phyloP scores from a whole-genome alignment of 2,797 vertebrate species.

The Premnoplex brunnescens region DNA sequence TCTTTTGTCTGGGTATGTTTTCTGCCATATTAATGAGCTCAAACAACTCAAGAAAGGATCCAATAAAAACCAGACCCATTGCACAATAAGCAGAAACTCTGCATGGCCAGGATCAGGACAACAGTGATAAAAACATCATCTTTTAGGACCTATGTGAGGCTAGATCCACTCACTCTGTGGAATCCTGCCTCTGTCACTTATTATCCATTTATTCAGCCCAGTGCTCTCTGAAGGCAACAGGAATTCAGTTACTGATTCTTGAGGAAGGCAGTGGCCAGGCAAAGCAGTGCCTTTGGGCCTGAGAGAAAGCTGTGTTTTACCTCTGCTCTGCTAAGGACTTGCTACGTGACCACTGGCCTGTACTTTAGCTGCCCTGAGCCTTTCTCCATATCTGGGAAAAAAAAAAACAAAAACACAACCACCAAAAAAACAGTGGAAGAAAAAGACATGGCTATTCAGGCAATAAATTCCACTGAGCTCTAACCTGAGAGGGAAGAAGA shows the following conservation, averaged over 20 bases:
- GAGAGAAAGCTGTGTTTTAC: neutral
- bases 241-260: neutral
- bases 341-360: rapidly evolving
- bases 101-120: neutral
- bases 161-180: neutral
- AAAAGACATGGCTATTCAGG: neutral
- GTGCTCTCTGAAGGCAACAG: neutral
- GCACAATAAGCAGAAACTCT: neutral
- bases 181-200: neutral
- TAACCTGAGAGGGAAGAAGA: neutral
- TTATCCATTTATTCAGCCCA: neutral
- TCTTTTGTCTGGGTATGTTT: slow-evolving; percentile 55
- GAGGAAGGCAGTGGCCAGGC: neutral
- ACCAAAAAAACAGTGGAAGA: too few relatives aligned
- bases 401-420: neutral
- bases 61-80: slow-evolving; percentile 7
- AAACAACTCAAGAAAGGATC: neutral
- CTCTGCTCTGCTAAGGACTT: neutral
- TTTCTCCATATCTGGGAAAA: neutral
- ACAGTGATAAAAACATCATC: neutral
- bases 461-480: neutral
- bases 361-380: neutral
- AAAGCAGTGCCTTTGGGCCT: neutral
- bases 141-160: neutral
- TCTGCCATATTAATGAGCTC: slow-evolving; percentile 49